Evolutionary conservation across 1,140 invertebrate species (phyloP).

Genomic region (Theocolax elegans): DNA sequence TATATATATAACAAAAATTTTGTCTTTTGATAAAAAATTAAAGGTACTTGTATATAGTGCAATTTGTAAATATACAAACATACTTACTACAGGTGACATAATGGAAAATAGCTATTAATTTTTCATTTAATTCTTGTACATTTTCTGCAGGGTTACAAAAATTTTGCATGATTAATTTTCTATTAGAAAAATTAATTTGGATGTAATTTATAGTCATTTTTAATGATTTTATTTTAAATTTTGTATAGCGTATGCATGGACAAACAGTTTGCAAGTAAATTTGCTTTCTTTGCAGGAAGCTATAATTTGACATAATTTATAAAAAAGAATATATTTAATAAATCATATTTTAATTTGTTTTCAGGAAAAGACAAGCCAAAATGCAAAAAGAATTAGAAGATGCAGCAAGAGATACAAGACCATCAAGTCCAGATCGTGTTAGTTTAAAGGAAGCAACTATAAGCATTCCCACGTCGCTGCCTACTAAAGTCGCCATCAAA

Average conservation of each 20-base stretch:
- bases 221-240: too few relatives aligned
- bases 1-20: neutral
- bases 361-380: slow-evolving; percentile 87
- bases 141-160: neutral
- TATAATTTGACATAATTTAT: neutral
- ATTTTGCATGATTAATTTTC: slow-evolving; percentile 25
- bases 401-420: slow-evolving; percentile 79
- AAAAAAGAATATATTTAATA: slow-evolving; percentile 6
- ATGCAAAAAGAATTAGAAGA: slow-evolving; percentile 92
- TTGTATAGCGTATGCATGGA: slow-evolving; percentile 29
- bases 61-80: slow-evolving; percentile 18
- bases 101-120: neutral
- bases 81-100: slow-evolving; percentile 19
- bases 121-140: slow-evolving; percentile 10
- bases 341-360: slow-evolving; percentile 54
- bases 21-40: neutral
- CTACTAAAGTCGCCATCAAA: slow-evolving; percentile 77
- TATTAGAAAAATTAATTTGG: neutral
- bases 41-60: slow-evolving; percentile 2
- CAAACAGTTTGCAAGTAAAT: slow-evolving; percentile 22
- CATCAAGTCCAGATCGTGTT: slow-evolving; percentile 67
- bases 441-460: slow-evolving; percentile 61
- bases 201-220: neutral
- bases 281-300: slow-evolving; percentile 33
- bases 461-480: slow-evolving; percentile 71